Evolutionary conservation across 2,888 invertebrate species (phyloP), one percentile per base, ranked within the genome.

Genomic region (Leptinotarsa juncta): DNA sequence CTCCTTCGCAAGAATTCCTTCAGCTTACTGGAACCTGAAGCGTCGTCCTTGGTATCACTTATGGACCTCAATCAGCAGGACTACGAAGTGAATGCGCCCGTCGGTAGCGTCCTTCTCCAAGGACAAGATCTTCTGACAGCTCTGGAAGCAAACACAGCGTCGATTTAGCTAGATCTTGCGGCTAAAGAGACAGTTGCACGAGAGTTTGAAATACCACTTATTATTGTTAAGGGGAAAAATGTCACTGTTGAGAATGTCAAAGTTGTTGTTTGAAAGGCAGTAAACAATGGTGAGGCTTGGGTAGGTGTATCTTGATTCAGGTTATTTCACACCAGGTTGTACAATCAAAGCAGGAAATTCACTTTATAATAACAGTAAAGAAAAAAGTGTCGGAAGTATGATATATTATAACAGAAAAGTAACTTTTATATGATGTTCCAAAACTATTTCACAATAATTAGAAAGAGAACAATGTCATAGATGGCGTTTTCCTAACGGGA

Each of bases 51-150:
- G 72, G 86, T 88, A 7, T 89, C 89, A 3, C 81, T 90, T 62
- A 77, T 88, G 78, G 89, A 90, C 81, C 84, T 90, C 57, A 90
- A 89, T 3, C 88, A 89, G 77, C 89, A 89, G 78, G 90, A 90
- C 81, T 90, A 87, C 79, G 90, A 90, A 78, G 90, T 90, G 20
- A 90, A 90, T 80, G 90, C 90, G 15, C 90, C 90, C 2, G 87
- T 89, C 7, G 80, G 85, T 72, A 86, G 82, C 72, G 81, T 84
- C 26, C 84, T 90, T 53, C 83, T 90, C 26, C 89, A 89, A 76
- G 90, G 90, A 14, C 87, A 88, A 70, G 90, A 90, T 71, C 83
- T 90, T 65, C 83, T 90, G 55, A 88, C 83, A 49, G 90, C 90
- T 23, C 84, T 90, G 48, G 90, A 90, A 53, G 82, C 90, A 49